Base-by-base conservation (phyloP, 2,797 vertebrate species). In the Acanthurus leucopareius region DNA sequence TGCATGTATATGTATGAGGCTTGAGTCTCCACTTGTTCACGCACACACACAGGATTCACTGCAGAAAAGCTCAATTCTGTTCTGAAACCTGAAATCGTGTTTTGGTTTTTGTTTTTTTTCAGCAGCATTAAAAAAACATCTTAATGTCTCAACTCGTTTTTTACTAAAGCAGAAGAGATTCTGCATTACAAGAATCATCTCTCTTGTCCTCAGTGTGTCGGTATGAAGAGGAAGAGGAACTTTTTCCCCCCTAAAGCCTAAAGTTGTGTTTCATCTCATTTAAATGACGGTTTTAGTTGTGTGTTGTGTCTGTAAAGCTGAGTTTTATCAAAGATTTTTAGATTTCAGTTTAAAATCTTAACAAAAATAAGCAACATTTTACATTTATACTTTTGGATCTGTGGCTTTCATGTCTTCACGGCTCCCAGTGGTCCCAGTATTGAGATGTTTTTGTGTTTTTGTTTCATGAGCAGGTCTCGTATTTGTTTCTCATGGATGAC, bases 1-100 rank as follows among this genome's bases (percentile, higher is more conserved):
- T n/a, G 51, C 71, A 72, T 86, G 80, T 70, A 85, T 83, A 83
- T 85, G 79, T 28, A 86, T 86, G 73, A 91, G 60, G 49, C 52
- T 58, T 11, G 59, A 66, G 17, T n/a, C 54, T 59, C 49, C 58
- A 68, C 73, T 69, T 69, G 61, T 57, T 17, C 72, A 73, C 48
- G 6, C 3, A 38, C 68, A 73, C 54, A 53, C 22, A 10, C 0
- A 22, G 45, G 20, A 38, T 6, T 20, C 35, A 15, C 60, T 17
- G 42, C 0, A 48, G 73, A 64, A 10, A 64, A 42, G 73, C 19
- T 7, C 2, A 10, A 6, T 67, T 32, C 28, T 32, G 28, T 28
- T 3, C 47, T 47, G 28, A 35, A 8, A 7, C 20, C 9, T 16
- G 0, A 20, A 48, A 6, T 59, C 28, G 1, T 11, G 38, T 22